Base-by-base conservation (phyloP, 2,888 invertebrate species). In the Automeris io region DNA sequence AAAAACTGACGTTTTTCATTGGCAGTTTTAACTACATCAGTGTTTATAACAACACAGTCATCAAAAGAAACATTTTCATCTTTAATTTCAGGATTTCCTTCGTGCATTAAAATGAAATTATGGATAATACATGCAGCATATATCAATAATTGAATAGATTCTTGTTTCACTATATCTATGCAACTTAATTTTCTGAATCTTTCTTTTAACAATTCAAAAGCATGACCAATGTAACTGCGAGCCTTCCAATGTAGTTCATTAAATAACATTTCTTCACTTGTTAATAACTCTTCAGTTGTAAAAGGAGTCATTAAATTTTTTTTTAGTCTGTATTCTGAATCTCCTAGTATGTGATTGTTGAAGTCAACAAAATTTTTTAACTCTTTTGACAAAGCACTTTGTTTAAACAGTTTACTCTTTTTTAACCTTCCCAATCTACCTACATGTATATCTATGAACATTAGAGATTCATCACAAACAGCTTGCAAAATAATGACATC, bases 251-350 rank as follows among this genome's bases (percentile, higher is more conserved):
- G 82, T 13, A 70, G 50, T 47, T 85, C 79, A 67, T 86, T 86
- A 46, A 80, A 85, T 51, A 77, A 85, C 70, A 81, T 81, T 51
- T 86, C 85, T 54, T 86, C 86, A 54, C 61, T 70, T 24, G 82
- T 81, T 33, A 83, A 51, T 31, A 81, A 42, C 43, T 83, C 80
- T 43, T 80, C 79, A 58, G 70, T 72, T 12, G 73, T 65, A 57
- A 73, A 86, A 29, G 86, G 83, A 38, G 77, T 83, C 3, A 86
- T 73, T 39, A 86, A 54, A 54, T 80, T 81, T 37, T 70, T 77
- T 44, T 55, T 57, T 26, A 85, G 55, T 49, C 70, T 83, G 51
- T 83, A 85, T 35, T 79, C 72, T 19, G 73, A 64, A 48, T 77
- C 75, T 9, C 82, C 86, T 35, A 86, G 54, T 42, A 86, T 70